Conservation (phyloP, 2,113 vertebrate genomes). For the Protomyctophum bolini region DNA sequence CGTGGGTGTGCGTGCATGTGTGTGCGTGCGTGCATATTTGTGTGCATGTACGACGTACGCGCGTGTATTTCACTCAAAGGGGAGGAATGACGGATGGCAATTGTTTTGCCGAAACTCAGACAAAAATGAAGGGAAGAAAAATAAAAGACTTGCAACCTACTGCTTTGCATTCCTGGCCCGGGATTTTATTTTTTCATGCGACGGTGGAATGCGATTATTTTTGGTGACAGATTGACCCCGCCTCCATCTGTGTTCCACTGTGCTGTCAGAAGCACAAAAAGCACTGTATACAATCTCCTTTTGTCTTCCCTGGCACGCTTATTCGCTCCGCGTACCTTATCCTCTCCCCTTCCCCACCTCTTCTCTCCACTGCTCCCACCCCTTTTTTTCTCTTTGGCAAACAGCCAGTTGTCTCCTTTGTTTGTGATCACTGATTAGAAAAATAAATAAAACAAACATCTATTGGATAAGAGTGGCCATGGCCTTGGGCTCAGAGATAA, state of each 20-base stretch:
- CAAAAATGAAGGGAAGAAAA: constrained; percentile 24
- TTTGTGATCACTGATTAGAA: constrained; percentile 47
- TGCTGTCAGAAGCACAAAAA: constrained; percentile 35
- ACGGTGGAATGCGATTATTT: constrained; percentile 42
- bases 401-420: constrained; percentile 50
- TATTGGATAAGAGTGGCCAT: constrained; percentile 17
- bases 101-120: constrained; percentile 18
- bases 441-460: constrained; percentile 42
- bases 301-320: constrained; percentile 51
- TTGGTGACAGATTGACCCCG: constrained; percentile 33
- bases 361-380: constrained; percentile 4
- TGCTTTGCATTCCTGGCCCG: constrained; percentile 28
- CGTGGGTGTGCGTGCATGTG: not conserved
- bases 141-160: constrained; percentile 17
- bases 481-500: constrained; percentile 8
- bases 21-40: not conserved
- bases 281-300: constrained; percentile 42
- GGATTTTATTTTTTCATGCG: constrained; percentile 20
- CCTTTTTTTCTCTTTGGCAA: constrained; percentile 41
- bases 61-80: constrained; percentile 24
- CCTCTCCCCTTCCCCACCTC: constrained; percentile 9
- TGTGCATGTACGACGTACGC: not conserved
- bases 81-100: not conserved
- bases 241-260: constrained; percentile 31
- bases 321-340: constrained; percentile 38